Evolutionary conservation across 2,888 invertebrate species (phyloP), one percentile per base, ranked within the genome.

Genomic region (Drosophila niveifrons): DNA sequence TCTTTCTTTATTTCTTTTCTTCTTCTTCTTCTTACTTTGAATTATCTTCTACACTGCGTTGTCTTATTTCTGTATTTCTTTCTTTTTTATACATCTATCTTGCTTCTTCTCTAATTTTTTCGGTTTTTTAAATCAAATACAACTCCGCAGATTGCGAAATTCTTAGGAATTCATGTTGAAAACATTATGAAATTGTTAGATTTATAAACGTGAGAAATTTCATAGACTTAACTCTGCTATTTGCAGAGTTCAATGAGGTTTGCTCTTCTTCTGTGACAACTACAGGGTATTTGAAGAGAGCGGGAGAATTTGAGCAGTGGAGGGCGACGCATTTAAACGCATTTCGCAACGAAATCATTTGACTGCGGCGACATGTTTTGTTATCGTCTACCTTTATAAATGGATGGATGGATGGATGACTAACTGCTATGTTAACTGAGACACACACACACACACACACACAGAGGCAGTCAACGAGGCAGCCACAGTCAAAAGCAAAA

Each of bases 271-370:
- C 36, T 36, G 11, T n/a, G 36, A 31, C 31, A 2, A 9, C 7
- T 44, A 1, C n/a, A 46, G 61, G 46, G 53, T 61, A 61, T 61
- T 9, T 44, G 17, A 23, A 23, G 23, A 23, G 9, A 11, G 11
- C 10, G 4, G 23, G 4, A 11, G 39, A 41, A 41, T 41, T 13
- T 41, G 15, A 4, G 11, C 9, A 2, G 39, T 44, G 29, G 31
- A 9, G 39, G n/a, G 18, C 29, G 31, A 57, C 15, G 71, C 67
- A 72, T 82, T 69, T 71, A 69, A 75, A 72, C 72, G 80, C 73
- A 75, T 78, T 82, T 73, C 66, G 47, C 57, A 64, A 66, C 29
- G 70, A 69, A 78, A 71, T 82, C 70, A 73, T 78, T 82, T 78
- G 67, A 50, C 43, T 59, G 51, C 47, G 50, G 62, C 56, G 80